Conservation (phyloP, 64 coral and sea anemone genomes). For the Pocillopora damicornis region DNA sequence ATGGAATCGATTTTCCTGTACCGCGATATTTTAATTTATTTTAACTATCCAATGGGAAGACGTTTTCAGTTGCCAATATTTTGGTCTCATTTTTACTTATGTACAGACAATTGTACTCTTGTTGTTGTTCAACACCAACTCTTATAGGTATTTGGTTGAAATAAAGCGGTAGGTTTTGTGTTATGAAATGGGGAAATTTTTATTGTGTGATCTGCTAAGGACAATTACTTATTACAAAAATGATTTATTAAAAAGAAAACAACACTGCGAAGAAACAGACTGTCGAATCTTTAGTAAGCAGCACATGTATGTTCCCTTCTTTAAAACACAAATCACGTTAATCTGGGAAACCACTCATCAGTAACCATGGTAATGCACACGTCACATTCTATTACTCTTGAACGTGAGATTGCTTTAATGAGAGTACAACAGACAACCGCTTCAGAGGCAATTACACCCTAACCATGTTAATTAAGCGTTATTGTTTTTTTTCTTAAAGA, state of each 20-base stretch:
- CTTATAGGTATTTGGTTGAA: not conserved
- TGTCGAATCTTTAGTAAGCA: no score
- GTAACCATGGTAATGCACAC: no score
- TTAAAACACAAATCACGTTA: no score
- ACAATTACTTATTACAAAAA: not conserved
- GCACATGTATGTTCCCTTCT: no score
- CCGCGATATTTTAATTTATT: not conserved
- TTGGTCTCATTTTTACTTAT: constrained; percentile 1
- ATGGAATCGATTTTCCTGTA: not conserved
- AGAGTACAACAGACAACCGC: no score
- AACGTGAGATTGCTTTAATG: no score
- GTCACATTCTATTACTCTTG: no score
- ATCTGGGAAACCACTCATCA: no score
- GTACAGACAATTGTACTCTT: not conserved
- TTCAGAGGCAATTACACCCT: no score
- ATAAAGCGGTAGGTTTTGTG: constrained; percentile 36
- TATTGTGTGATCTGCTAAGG: not conserved
- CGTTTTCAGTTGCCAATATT: not conserved
- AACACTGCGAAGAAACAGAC: not conserved
- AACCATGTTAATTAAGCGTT: no score
- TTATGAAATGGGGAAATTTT: not conserved
- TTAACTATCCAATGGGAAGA: not conserved
- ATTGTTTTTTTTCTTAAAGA: no score
- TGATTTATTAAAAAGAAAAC: not conserved
- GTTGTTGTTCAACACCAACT: not conserved